These are phyloP conservation scores for Pipistrellus kuhlii DNA, from an alignment of 2,797 vertebrate species.

Conservation along the genomic window DNA sequence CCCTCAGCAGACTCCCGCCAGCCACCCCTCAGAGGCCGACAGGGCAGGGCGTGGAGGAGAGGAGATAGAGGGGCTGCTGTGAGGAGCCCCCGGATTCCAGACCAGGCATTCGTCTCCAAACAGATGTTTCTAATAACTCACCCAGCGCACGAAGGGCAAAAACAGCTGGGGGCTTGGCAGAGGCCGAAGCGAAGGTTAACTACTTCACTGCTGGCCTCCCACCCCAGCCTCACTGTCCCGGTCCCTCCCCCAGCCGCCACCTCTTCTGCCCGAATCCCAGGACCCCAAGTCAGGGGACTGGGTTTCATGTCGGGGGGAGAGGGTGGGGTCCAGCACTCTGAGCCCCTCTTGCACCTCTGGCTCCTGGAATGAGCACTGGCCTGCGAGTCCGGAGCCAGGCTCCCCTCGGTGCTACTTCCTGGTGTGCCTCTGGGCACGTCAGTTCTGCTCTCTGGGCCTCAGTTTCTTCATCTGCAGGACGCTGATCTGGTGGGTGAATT, in stretches of 20 bases:
- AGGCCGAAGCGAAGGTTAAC: slow-evolving; percentile 44
- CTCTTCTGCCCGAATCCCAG: neutral
- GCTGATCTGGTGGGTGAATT: neutral
- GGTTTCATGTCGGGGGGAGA: neutral
- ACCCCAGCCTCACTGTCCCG: neutral
- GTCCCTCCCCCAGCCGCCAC: neutral
- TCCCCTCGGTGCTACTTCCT: neutral
- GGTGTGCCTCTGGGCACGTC: neutral
- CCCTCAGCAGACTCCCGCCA: neutral
- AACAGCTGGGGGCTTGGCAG: slow-evolving; percentile 78
- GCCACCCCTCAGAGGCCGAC: neutral
- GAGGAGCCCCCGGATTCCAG: slow-evolving; percentile 59
- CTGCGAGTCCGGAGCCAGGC: neutral
- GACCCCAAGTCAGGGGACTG: neutral
- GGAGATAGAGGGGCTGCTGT: slow-evolving; percentile 29
- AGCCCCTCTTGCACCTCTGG: neutral
- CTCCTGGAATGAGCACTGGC: neutral
- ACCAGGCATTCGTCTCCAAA: slow-evolving; percentile 61
- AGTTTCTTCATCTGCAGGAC: slow-evolving; percentile 3
- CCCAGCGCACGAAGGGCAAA: slow-evolving; percentile 64
- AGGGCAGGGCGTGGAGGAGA: neutral
- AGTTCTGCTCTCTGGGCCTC: neutral
- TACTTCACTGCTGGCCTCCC: slow-evolving; percentile 23
- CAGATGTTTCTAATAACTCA: slow-evolving; percentile 82
- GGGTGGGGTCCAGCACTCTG: neutral